phyloP scores from a whole-genome alignment of 2,888 invertebrate genomes.

The Lasioglossum malachurum region DNA sequence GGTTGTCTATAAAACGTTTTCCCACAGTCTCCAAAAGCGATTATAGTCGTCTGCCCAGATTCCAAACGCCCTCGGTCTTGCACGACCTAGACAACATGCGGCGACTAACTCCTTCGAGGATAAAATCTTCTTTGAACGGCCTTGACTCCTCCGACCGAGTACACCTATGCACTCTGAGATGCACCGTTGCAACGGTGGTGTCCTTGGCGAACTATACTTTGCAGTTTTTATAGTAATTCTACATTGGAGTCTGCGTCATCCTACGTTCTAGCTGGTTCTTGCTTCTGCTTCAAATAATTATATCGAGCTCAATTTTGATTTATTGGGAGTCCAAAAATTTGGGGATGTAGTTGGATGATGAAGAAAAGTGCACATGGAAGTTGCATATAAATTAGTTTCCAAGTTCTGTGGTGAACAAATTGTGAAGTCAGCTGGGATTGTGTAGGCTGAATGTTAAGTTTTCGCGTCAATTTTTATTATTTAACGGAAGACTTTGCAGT shows the following conservation, averaged over 20 bases:
- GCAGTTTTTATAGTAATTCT: slow-evolving; percentile 44
- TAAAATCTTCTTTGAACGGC: slow-evolving; percentile 59
- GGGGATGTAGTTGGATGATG: no score
- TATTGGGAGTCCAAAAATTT: neutral
- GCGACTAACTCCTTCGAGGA: slow-evolving; percentile 35
- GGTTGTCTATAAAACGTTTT: slow-evolving; percentile 50
- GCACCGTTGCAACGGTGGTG: slow-evolving; percentile 62
- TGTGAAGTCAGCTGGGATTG: no score
- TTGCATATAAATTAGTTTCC: no score
- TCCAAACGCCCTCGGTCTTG: slow-evolving; percentile 58
- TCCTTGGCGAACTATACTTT: slow-evolving; percentile 45
- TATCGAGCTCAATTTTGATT: neutral
- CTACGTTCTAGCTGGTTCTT: neutral
- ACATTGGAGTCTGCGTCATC: no score
- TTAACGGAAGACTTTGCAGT: neutral
- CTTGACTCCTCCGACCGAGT: slow-evolving; percentile 59
- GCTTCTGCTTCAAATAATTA: neutral
- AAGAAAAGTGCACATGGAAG: no score
- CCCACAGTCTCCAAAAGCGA: slow-evolving; percentile 32
- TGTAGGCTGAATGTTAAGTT: no score
- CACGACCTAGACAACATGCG: slow-evolving; percentile 69
- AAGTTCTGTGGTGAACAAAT: neutral
- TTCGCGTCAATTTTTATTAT: no score
- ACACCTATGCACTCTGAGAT: slow-evolving; percentile 46
- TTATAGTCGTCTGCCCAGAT: slow-evolving; percentile 50